A percentile compares a stretch with the other conserved stretches of the same genome.
phyloP scores from a whole-genome alignment of 1,140 invertebrate species.

The Drosophila kepulauana region DNA sequence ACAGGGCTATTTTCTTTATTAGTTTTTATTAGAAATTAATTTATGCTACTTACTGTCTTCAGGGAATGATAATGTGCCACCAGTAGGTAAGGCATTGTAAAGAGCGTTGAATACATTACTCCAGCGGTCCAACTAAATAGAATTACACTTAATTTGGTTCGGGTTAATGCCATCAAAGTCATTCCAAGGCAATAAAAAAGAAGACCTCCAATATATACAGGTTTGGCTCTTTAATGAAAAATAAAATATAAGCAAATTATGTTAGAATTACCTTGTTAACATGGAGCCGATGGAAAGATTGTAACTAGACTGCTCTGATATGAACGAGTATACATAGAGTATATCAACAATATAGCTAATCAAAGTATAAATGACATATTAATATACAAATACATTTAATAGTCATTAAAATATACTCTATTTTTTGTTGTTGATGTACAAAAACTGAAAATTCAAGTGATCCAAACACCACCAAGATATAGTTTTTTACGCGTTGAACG shows the following conservation, averaged over 20 bases:
- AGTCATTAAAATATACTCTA: too few relatives aligned
- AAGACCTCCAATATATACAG: slow-evolving; percentile 96
- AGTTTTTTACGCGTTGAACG: too few relatives aligned
- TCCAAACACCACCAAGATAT: too few relatives aligned
- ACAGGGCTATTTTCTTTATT: neutral
- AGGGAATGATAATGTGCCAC: slow-evolving; percentile 96
- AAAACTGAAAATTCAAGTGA: too few relatives aligned
- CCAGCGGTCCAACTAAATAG: slow-evolving; percentile 96
- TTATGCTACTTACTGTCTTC: slow-evolving; percentile 89
- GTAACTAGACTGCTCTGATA: too few relatives aligned
- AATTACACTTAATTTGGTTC: slow-evolving; percentile 92
- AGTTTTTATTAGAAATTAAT: too few relatives aligned
- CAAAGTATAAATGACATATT: too few relatives aligned
- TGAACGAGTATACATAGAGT: too few relatives aligned
- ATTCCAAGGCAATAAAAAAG: slow-evolving; percentile 95
- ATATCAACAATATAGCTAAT: too few relatives aligned
- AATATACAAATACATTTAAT: too few relatives aligned
- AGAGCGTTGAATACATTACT: slow-evolving; percentile 98
- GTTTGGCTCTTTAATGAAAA: slow-evolving; percentile 88
- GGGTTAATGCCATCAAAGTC: slow-evolving; percentile 93
- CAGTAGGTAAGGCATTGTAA: slow-evolving; percentile 98
- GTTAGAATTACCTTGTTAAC: neutral
- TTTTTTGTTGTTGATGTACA: too few relatives aligned
- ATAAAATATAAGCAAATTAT: neutral
- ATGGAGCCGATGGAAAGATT: neutral